Evolutionary conservation across 2,113 vertebrate genomes (phyloP).

Genomic region (Megalops atlanticus): DNA sequence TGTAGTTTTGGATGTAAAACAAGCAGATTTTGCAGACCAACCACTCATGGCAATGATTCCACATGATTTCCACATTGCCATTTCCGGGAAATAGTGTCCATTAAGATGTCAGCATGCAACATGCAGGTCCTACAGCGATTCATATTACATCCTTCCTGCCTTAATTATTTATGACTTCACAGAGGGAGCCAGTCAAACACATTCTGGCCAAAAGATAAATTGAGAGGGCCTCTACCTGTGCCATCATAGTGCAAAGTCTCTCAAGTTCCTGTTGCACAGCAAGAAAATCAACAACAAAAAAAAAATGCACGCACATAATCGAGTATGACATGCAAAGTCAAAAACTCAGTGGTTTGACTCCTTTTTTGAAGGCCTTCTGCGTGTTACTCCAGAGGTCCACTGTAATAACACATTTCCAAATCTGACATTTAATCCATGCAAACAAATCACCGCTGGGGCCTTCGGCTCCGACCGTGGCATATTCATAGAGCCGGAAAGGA

Average conservation of each 20-base stretch:
- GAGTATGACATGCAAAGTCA: conserved; percentile 40
- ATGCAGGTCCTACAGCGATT: background rate
- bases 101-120: conserved; percentile 3
- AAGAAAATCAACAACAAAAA: conserved; percentile 7
- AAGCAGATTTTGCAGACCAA: too few species aligned
- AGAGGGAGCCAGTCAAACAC: conserved; percentile 18
- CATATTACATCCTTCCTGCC: background rate
- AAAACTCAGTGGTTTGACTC: conserved; percentile 27
- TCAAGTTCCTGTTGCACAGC: background rate
- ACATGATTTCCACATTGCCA: background rate
- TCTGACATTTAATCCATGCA: conserved; percentile 73
- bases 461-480: conserved; percentile 52
- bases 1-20: too few species aligned
- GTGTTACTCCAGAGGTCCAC: conserved; percentile 44
- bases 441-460: conserved; percentile 71
- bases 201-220: background rate
- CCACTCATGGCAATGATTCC: background rate
- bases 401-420: conserved; percentile 71
- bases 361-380: conserved; percentile 23
- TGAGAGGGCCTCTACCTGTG: background rate
- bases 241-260: conserved; percentile 10
- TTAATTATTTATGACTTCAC: conserved; percentile 22
- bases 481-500: conserved; percentile 47
- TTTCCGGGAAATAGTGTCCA: background rate
- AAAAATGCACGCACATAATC: conserved; percentile 22